Evolutionary conservation across 2,888 invertebrate species (phyloP).

Genomic region (Arge pagana): DNA sequence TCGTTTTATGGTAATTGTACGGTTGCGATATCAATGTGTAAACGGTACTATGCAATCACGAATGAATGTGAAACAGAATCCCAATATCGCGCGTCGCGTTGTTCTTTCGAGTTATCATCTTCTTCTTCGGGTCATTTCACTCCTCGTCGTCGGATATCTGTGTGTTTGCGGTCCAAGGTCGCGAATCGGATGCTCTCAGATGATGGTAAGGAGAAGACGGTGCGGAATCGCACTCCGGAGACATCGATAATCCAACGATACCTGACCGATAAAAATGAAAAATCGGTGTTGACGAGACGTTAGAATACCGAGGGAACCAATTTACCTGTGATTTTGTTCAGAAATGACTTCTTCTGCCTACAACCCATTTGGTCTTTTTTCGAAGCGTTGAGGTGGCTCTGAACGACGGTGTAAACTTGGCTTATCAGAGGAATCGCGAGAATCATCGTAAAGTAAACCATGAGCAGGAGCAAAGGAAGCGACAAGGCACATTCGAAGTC

Average conservation of each 20-base stretch:
- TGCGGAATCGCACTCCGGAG: not conserved
- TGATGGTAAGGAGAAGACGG: not conserved
- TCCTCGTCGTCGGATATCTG: constrained; percentile 9
- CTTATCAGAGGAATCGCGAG: constrained; percentile 9
- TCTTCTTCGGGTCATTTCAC: constrained; percentile 9
- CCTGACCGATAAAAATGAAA: not conserved
- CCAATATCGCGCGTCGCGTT: too few species aligned
- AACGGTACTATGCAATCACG: too few species aligned
- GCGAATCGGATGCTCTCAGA: constrained; percentile 5
- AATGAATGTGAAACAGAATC: too few species aligned
- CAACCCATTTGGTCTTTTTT: not conserved
- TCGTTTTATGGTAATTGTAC: too few species aligned
- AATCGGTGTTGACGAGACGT: not conserved
- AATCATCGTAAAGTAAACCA: constrained; percentile 44
- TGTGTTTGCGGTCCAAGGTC: constrained; percentile 7
- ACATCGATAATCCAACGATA: constrained; percentile 13
- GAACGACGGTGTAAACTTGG: not conserved
- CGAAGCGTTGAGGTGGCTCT: not conserved
- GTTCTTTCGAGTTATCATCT: too few species aligned
- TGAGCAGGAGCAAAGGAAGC: constrained; percentile 46
- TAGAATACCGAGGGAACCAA: too few species aligned
- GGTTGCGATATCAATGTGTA: too few species aligned
- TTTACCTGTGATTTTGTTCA: constrained; percentile 12
- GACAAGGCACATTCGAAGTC: constrained; percentile 46
- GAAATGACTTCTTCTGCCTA: constrained; percentile 3